Evolutionary conservation across 2,888 invertebrate species (phyloP), one percentile per base, ranked within the genome.

Genomic region (Noctua janthina): DNA sequence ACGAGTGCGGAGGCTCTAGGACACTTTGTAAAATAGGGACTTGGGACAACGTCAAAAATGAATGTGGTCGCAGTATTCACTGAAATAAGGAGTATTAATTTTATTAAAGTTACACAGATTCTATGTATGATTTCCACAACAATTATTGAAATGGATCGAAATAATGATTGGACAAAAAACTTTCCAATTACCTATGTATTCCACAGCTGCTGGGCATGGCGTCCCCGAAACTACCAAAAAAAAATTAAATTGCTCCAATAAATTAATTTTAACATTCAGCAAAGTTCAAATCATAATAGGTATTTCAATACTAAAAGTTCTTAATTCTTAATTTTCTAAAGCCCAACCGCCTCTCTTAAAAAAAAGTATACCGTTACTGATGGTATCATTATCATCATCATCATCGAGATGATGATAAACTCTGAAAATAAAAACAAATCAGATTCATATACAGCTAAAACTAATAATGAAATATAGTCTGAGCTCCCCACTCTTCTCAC

Each of bases 401-500:
- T 59, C 5, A 59, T n/a, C 59, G 2, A 5, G 1, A 56, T 23
- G 23, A n/a, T n/a, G 20, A 54, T n/a, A 4, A 11, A 11, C 56
- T 56, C 56, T 11, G 56, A 23, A n/a, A 23, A 56, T 3, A 56
- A 23, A 23, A 17, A 54, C 20, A 29, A 29, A 29, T 29, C 29
- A 29, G 29, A 29, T 29, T 29, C 29, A 29, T 29, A n/a, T n/a
- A 59, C 11, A 4, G 1, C 6, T 23, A 67, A 20, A 43, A 43
- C 1, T 5, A 29, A 20, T 29, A 11, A 29, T 0, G 3, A 23
- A 23, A 69, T 74, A 64, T 11, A 62, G 59, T 81, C 75, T 15
- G 20, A 86, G 84, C 82, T 89, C 83, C 89, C 1, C 13, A 89
- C 62, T 69, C 0, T 79, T 3, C 23, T 78, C 23, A 62, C 17